These are phyloP conservation scores for Trematocara nigrifrons DNA, from an alignment of 2,113 vertebrate species.

Conservation along the genomic window DNA sequence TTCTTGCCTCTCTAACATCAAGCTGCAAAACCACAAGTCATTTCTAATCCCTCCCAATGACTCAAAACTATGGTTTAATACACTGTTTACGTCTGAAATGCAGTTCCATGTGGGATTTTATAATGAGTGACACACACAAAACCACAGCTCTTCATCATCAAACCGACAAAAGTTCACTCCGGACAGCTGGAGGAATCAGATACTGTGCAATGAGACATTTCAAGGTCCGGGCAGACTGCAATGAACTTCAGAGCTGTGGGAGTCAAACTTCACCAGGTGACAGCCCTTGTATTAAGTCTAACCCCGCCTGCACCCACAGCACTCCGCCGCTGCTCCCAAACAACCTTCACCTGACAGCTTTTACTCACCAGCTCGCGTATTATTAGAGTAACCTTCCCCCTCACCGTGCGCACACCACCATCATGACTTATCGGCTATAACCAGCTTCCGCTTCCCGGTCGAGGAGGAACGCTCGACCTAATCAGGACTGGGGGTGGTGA, in stretches of 20 bases:
- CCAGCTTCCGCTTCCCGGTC: constrained; percentile 77
- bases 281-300: not conserved
- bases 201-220: not conserved
- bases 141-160: not conserved
- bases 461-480: constrained; percentile 16
- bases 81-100: not conserved
- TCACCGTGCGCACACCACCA: constrained; percentile 46
- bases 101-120: not conserved
- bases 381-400: constrained; percentile 73
- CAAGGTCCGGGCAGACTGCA: constrained; percentile 1
- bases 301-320: not conserved
- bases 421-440: constrained; percentile 55
- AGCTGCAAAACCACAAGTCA: not conserved
- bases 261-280: constrained; percentile 19
- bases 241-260: not conserved
- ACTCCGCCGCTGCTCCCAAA: not conserved
- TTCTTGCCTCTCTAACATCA: not conserved
- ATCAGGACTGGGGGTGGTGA: not conserved
- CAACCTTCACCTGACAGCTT: not conserved
- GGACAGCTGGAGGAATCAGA: not conserved
- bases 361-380: constrained; percentile 62
- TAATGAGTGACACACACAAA: not conserved
- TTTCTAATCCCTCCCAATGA: not conserved
- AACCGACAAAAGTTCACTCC: not conserved
- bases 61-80: not conserved